Conservation (phyloP, 2,888 invertebrate species). For the Drosophila leonis region DNA sequence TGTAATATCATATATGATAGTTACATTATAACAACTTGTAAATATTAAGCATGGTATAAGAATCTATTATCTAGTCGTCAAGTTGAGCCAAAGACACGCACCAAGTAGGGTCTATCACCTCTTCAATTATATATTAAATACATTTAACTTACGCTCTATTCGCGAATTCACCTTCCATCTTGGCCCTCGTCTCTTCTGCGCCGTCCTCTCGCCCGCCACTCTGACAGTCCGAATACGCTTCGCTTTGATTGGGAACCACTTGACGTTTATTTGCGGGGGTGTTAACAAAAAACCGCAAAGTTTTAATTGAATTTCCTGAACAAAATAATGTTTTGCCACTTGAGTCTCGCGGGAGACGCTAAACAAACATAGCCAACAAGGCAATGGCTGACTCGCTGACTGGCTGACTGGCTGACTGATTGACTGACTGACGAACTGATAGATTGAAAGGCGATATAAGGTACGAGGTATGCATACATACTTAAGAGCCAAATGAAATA, state of each 20-base stretch:
- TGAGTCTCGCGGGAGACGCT: conserved; percentile 78
- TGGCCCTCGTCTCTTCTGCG: background rate
- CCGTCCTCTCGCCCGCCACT: background rate
- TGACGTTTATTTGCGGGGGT: conserved; percentile 59
- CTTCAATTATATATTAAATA: background rate
- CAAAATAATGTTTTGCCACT: conserved; percentile 80
- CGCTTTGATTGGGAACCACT: conserved; percentile 66
- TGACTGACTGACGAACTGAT: conserved; percentile 42
- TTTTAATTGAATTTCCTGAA: conserved; percentile 79
- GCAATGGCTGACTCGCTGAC: conserved; percentile 27
- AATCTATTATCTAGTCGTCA: background rate
- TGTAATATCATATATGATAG: no score
- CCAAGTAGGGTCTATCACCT: background rate
- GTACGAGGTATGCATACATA: conserved; percentile 69
- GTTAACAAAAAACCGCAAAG: conserved; percentile 73
- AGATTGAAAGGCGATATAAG: conserved; percentile 38
- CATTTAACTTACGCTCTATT: background rate
- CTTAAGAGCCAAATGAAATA: conserved; percentile 57
- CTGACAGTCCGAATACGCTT: conserved; percentile 33
- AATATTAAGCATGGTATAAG: no score
- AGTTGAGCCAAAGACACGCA: background rate
- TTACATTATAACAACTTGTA: no score
- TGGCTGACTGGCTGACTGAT: conserved; percentile 40
- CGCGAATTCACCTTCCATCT: conserved; percentile 15
- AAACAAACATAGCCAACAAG: conserved; percentile 67